These are phyloP conservation scores for Microchirus variegatus DNA, from an alignment of 2,797 vertebrate genomes.

Conservation along the genomic window DNA sequence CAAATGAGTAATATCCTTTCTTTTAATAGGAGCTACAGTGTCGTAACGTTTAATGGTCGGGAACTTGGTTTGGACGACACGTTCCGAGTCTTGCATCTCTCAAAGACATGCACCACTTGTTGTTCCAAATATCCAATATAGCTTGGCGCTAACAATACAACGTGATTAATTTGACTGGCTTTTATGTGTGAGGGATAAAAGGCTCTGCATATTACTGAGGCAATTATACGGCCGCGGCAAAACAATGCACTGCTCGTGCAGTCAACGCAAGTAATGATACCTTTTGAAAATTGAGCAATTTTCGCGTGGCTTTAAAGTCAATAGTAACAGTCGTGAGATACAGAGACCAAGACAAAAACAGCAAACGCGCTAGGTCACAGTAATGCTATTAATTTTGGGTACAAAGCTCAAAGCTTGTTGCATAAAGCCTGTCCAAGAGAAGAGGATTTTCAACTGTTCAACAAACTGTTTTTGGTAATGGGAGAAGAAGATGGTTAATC, in stretches of 20 bases:
- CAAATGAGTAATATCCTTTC: conserved; percentile 44
- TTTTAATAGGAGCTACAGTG: conserved; percentile 51
- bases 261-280: conserved; percentile 50
- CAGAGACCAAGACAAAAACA: too few relatives aligned
- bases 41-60: conserved; percentile 57
- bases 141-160: conserved; percentile 47
- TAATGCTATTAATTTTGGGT: too few relatives aligned
- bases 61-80: conserved; percentile 52
- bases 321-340: too few relatives aligned
- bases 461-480: too few relatives aligned
- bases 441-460: too few relatives aligned
- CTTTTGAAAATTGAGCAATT: conserved; percentile 50
- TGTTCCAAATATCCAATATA: conserved; percentile 60
- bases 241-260: conserved; percentile 49
- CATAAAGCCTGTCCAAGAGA: too few relatives aligned
- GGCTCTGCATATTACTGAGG: conserved; percentile 51
- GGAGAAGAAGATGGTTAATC: too few relatives aligned
- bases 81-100: conserved; percentile 33
- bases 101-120: conserved; percentile 59
- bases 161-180: conserved; percentile 62
- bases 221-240: conserved; percentile 61
- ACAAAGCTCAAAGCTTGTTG: too few relatives aligned
- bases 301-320: conserved; percentile 23
- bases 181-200: conserved; percentile 60
- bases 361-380: too few relatives aligned